Conservation (phyloP, 1,140 invertebrate genomes). For the Pissodes strobi region DNA sequence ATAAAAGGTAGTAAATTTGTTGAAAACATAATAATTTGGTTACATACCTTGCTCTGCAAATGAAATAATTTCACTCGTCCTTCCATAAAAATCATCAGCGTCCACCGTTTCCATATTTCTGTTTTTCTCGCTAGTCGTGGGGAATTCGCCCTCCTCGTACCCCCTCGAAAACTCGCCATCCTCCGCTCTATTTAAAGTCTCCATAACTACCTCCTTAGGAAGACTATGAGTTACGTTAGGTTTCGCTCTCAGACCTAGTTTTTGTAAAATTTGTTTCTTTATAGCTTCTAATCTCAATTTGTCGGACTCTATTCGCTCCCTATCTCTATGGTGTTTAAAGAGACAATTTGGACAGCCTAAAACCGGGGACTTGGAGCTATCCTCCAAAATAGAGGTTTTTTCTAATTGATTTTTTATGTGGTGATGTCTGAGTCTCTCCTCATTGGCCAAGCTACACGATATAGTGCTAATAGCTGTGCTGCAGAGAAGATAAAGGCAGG, state of each 20-base stretch:
- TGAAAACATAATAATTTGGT: too few species aligned
- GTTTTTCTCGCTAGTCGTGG: constrained; percentile 47
- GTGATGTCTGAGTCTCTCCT: constrained; percentile 44
- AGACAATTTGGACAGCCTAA: constrained; percentile 52
- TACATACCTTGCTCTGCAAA: constrained; percentile 80
- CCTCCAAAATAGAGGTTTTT: constrained; percentile 37
- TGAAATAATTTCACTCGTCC: constrained; percentile 79
- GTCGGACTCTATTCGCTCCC: constrained; percentile 58
- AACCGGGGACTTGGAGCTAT: constrained; percentile 38
- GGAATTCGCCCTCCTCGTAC: constrained; percentile 43
- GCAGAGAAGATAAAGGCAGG: constrained; percentile 45
- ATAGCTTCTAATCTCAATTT: constrained; percentile 72
- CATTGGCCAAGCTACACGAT: constrained; percentile 33
- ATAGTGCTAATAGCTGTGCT: constrained; percentile 41
- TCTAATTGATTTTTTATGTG: constrained; percentile 41
- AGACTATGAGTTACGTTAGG: constrained; percentile 73
- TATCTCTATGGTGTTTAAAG: constrained; percentile 43
- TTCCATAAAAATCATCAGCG: constrained; percentile 75
- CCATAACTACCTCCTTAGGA: constrained; percentile 69
- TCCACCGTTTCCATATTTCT: constrained; percentile 48
- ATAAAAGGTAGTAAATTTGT: too few species aligned
- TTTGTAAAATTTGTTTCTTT: constrained; percentile 75
- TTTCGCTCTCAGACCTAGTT: constrained; percentile 68
- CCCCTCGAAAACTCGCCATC: constrained; percentile 45
- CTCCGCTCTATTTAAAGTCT: constrained; percentile 68